Evolutionary conservation across 1,140 invertebrate genomes (phyloP).

Genomic region (Pseudomyrmex concolor): DNA sequence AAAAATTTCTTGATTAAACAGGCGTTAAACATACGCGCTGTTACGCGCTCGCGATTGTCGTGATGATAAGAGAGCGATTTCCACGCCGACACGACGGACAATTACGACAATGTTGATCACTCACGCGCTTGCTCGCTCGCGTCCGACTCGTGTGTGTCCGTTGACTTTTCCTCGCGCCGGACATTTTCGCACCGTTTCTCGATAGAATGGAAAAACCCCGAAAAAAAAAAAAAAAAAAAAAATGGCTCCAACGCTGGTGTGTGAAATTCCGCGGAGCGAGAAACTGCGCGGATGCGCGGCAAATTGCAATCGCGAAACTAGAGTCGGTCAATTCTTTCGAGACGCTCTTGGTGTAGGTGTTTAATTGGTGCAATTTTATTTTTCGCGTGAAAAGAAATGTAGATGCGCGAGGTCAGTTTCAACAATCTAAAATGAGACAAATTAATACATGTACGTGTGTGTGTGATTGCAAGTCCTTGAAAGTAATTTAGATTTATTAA

Average conservation of each 20-base stretch:
- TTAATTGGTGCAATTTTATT: not conserved
- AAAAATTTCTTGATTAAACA: conserved; percentile 52
- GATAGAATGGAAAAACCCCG: not conserved
- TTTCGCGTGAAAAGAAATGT: not conserved
- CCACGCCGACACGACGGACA: conserved; percentile 45
- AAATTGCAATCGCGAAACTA: not conserved
- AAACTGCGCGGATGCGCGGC: too few relatives aligned
- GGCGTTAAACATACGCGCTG: conserved; percentile 29
- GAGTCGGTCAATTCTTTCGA: conserved; percentile 8
- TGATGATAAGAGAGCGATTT: conserved; percentile 63
- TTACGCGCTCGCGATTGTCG: conserved; percentile 33
- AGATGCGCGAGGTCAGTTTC: not conserved
- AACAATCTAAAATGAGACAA: not conserved
- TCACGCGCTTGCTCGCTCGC: not conserved
- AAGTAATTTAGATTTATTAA: too few relatives aligned
- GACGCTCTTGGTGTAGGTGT: not conserved
- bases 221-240: not conserved
- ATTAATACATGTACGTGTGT: too few relatives aligned
- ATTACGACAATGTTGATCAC: conserved; percentile 56
- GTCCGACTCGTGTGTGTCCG: conserved; percentile 32
- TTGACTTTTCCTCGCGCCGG: conserved; percentile 12
- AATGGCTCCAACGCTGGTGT: too few relatives aligned
- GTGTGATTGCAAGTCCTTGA: too few relatives aligned
- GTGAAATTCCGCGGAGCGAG: not conserved
- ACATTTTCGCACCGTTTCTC: too few relatives aligned